These are phyloP conservation scores for Ornithoptera priamus DNA, from an alignment of 2,888 invertebrate species.

Conservation along the genomic window DNA sequence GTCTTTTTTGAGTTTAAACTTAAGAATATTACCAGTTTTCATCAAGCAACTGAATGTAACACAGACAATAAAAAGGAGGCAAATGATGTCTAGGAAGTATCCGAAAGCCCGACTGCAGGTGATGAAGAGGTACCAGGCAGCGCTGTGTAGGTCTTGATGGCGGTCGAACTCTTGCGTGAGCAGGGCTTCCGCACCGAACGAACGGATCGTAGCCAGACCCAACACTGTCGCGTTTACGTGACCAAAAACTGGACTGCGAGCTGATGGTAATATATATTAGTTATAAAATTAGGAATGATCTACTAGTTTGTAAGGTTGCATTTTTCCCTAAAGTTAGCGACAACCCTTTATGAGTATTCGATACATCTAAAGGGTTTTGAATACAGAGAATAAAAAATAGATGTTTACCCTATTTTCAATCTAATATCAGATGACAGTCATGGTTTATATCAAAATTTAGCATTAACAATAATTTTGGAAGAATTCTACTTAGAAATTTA, in stretches of 20 bases:
- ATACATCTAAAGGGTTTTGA: no score
- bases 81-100: slow-evolving; percentile 82
- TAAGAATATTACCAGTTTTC: slow-evolving; percentile 58
- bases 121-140: slow-evolving; percentile 84
- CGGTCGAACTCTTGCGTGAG: slow-evolving; percentile 79
- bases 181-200: slow-evolving; percentile 84
- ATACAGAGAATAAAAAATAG: no score
- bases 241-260: slow-evolving; percentile 90
- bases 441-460: no score
- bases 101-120: slow-evolving; percentile 83
- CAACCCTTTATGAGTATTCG: no score
- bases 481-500: no score
- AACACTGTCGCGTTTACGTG: slow-evolving; percentile 89
- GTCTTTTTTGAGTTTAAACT: neutral
- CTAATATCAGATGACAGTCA: no score
- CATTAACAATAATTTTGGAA: no score
- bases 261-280: slow-evolving; percentile 59
- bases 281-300: no score
- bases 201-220: slow-evolving; percentile 89
- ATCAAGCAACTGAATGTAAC: slow-evolving; percentile 83
- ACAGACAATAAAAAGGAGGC: slow-evolving; percentile 81
- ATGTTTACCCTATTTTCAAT: no score
- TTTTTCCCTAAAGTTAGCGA: no score
- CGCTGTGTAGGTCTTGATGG: slow-evolving; percentile 83
- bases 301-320: no score